Percentiles rank a stretch among this genome's conserved stretches.
Conservation (phyloP, 2,113 vertebrate species). For the Pseudorhombus dupliciocellatus region DNA sequence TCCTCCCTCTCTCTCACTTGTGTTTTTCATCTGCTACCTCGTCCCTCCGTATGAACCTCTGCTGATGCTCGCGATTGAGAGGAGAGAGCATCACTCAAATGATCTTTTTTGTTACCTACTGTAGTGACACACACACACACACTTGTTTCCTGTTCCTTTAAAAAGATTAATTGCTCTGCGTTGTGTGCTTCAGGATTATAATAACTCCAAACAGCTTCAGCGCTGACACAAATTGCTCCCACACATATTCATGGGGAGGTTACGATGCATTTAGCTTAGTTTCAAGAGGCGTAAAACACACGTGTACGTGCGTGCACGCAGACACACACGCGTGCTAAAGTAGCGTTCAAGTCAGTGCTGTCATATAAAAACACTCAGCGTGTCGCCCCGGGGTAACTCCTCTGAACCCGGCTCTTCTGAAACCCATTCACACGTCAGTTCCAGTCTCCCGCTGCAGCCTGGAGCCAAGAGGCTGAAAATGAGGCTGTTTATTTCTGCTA, state of each 20-base stretch:
- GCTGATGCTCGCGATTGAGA: constrained; percentile 66
- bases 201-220: constrained; percentile 59
- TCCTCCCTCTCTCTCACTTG: neutral
- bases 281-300: constrained; percentile 43
- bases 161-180: constrained; percentile 79
- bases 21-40: constrained; percentile 17
- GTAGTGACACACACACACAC: constrained; percentile 15
- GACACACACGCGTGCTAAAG: neutral
- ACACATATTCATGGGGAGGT: constrained; percentile 57
- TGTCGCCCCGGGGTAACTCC: constrained; percentile 19
- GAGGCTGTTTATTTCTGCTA: constrained; percentile 37
- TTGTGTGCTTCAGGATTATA: constrained; percentile 73
- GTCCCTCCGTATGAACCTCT: constrained; percentile 1
- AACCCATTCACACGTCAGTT: constrained; percentile 45
- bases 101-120: constrained; percentile 65
- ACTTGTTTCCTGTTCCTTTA: constrained; percentile 56
- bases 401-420: neutral
- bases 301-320: neutral
- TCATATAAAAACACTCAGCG: constrained; percentile 31
- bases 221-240: constrained; percentile 71
- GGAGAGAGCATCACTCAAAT: constrained; percentile 54
- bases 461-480: constrained; percentile 38
- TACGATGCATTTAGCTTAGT: constrained; percentile 58
- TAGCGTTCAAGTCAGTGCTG: constrained; percentile 10
- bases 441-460: neutral